A percentile compares a stretch with the other conserved stretches of the same genome.
phyloP scores from a whole-genome alignment of 2,888 invertebrate species.

The Leptarthrus brevirostris region DNA sequence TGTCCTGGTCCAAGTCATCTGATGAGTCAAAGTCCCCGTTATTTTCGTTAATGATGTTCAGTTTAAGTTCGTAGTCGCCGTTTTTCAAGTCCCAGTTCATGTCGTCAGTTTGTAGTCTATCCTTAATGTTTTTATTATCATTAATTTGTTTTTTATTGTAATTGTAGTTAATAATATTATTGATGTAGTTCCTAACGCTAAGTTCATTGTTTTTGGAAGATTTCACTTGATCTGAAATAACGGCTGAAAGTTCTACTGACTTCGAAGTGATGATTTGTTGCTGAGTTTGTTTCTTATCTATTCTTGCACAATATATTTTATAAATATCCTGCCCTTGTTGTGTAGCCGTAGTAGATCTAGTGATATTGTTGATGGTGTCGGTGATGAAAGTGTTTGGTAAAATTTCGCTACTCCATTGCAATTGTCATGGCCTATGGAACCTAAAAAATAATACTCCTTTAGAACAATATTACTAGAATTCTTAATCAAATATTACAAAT shows the following conservation, averaged over 20 bases:
- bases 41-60: too few species aligned
- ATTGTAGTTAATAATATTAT: conserved; percentile 50
- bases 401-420: conserved; percentile 65
- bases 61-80: neutral
- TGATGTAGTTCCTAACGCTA: conserved; percentile 48
- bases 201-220: conserved; percentile 54
- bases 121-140: conserved; percentile 30
- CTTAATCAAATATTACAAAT: too few species aligned
- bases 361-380: conserved; percentile 48
- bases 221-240: conserved; percentile 45
- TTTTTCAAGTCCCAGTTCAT: neutral
- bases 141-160: conserved; percentile 47
- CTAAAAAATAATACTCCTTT: conserved; percentile 69
- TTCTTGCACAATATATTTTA: neutral
- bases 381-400: conserved; percentile 38
- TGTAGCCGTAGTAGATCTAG: conserved; percentile 11
- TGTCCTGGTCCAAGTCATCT: conserved; percentile 28
- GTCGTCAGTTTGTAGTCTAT: conserved; percentile 23
- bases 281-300: conserved; percentile 19
- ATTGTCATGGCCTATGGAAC: conserved; percentile 85
- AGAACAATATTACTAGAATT: too few species aligned
- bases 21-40: neutral
- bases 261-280: conserved; percentile 43
- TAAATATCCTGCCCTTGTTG: neutral
- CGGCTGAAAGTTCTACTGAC: conserved; percentile 11